Base-by-base conservation (phyloP, 2,113 vertebrate species). In the Onychostruthus taczanowskii region DNA sequence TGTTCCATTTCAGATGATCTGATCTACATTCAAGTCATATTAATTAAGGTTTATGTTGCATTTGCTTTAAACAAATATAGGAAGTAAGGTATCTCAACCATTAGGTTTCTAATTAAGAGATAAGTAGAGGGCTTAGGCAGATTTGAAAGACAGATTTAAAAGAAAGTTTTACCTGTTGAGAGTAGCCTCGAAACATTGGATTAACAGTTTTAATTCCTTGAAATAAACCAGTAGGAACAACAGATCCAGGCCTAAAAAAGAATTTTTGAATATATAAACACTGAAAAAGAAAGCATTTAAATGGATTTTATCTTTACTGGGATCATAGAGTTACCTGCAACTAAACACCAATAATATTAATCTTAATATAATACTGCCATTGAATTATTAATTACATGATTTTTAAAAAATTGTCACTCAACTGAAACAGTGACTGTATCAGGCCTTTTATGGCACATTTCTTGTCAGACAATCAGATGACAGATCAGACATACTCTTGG, bases 191-290 rank as follows among this genome's bases (percentile, higher is more conserved):
- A 96, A 99, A 99, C 77, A 98, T 99, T 88, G 99, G 99, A 97
- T 99, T 99, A 94, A 99, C 98, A 88, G 98, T 97, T 98, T 99
- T 99, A 97, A 99, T 99, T 95, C 99, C 99, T 97, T 99, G 99
- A 97, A 99, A 99, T 94, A 99, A 96, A 94, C 98, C 99, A 93
- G 99, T 99, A 39, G 99, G 99, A 63, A 99, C 98, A 74, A 99
- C 99, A 81, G 99, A 99, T 58, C 99, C 98, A 70, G 98, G 98
- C 91, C 99, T 99, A 97, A 68, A 96, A 87, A 96, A 90, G 97
- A 39, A 59, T 8, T 41, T 79, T 87, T 18, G 58, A 50, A 83
- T 44, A 87, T 3, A 33, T 44, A 55, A 85, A 39, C 7, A 52
- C 22, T 33, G 33, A 83, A 89, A 89, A 87, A 70, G 58, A 17